Evolutionary conservation across 2,797 vertebrate species (phyloP).

Genomic region (Taenioides sp.): DNA sequence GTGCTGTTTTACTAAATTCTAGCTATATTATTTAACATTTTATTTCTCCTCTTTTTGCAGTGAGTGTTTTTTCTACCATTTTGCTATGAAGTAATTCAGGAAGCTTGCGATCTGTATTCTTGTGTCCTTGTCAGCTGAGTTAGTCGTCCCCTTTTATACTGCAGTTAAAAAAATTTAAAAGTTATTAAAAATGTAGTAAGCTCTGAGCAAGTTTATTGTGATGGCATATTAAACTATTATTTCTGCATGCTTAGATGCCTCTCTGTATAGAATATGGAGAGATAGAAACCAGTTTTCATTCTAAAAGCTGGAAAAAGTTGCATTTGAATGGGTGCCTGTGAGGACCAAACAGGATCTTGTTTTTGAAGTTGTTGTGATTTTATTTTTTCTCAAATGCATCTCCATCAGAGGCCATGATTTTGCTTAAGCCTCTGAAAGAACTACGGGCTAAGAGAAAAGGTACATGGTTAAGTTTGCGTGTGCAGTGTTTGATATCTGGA

Average conservation of each 20-base stretch:
- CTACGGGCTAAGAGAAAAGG: constrained; percentile 80
- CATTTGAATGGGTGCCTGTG: no score
- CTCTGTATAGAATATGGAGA: constrained; percentile 48
- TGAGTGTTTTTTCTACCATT: constrained; percentile 21
- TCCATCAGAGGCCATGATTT: constrained; percentile 77
- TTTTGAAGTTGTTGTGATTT: constrained; percentile 55
- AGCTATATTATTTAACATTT: constrained; percentile 5
- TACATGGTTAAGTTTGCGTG: constrained; percentile 56
- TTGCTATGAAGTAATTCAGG: background rate
- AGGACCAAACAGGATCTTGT: constrained; percentile 17
- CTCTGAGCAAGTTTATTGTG: background rate
- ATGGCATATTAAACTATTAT: constrained; percentile 58
- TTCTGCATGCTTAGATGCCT: constrained; percentile 64
- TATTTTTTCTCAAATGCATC: constrained; percentile 61
- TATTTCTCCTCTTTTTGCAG: background rate
- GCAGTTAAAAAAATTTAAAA: constrained; percentile 22
- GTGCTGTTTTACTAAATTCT: constrained; percentile 37
- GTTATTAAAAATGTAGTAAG: constrained; percentile 48
- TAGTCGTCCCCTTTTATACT: constrained; percentile 17
- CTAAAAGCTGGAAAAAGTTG: background rate
- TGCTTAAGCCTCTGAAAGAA: constrained; percentile 77
- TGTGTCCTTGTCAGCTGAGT: constrained; percentile 2
- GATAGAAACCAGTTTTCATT: constrained; percentile 23
- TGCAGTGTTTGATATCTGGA: constrained; percentile 19
- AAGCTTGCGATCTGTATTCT: constrained; percentile 7